Evolutionary conservation across 2,888 invertebrate species (phyloP).

Genomic region (Priocnemis perturbator): DNA sequence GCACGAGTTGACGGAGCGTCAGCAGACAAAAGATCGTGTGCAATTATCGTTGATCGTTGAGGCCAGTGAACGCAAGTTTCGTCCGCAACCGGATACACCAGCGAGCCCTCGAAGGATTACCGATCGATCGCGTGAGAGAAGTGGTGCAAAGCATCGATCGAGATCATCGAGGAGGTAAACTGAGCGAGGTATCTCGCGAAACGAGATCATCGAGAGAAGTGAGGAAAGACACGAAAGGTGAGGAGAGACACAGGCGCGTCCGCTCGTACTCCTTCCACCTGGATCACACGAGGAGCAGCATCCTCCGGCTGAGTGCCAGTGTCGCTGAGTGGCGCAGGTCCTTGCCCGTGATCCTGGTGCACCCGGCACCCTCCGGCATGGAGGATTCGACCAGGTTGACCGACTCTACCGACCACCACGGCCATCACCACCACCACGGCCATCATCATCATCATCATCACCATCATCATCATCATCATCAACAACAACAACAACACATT

Average conservation of each 20-base stretch:
- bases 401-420: constrained; percentile 45
- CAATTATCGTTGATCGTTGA: not conserved
- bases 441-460: constrained; percentile 19
- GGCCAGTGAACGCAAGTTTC: not conserved
- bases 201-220: no score
- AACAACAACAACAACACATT: no score
- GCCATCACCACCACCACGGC: constrained; percentile 29
- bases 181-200: not conserved
- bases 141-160: not conserved
- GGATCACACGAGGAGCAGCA: constrained; percentile 10
- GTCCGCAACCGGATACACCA: no score
- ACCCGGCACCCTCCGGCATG: constrained; percentile 45
- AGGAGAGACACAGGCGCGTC: no score
- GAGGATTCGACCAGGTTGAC: constrained; percentile 63
- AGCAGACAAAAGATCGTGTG: no score
- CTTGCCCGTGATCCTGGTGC: constrained; percentile 31
- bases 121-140: not conserved
- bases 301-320: constrained; percentile 13
- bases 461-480: no score
- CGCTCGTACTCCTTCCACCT: constrained; percentile 4
- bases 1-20: not conserved
- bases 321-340: constrained; percentile 29
- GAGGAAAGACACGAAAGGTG: no score
- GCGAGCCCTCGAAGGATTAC: no score
- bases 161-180: not conserved